Base-by-base conservation (phyloP, 2,797 vertebrate species). In the Sebastes vulpes region DNA sequence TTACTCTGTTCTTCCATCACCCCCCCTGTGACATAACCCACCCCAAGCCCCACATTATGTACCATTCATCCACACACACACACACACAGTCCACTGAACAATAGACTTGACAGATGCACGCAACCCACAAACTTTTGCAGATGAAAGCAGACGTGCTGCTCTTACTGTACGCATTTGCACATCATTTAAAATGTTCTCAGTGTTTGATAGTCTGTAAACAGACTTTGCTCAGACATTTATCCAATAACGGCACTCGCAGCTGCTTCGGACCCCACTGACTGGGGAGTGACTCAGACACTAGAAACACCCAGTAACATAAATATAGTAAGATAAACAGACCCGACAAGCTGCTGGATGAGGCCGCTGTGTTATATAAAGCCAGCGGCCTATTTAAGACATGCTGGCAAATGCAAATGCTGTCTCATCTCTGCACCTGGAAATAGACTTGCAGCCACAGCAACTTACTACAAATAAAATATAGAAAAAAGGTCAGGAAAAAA, bases 261-360 rank as follows among this genome's bases (percentile, higher is more conserved):
- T 84, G 86, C 79, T 54, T 21, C 64, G 8, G 77, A 70, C 73
- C 75, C 81, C 46, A 28, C 72, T 35, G 68, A 73, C 71, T 32
- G 16, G 0, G 32, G 61, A 72, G 63, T 59, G 76, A 78, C 66
- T 77, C 79, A 86, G 77, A 86, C 67, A 10, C 80, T 65, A 73
- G 72, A 85, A 87, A 82, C 79, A 48, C 61, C 53, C 71, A 57
- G 87, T 69, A 72, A 79, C 70, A 83, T 89, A 91, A 92, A 93
- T 91, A 91, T 72, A 87, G 88, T 48, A 84, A 85, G 82, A 89
- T 90, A 92, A 92, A 89, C 84, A 86, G 72, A 86, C 26, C 38
- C 10, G 83, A 73, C 89, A 86, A 67, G 82, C 80, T 79, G 75
- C 77, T 85, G 76, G 81, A 82, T 81, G 82, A 81, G 31, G 63